phyloP scores from a whole-genome alignment of 2,888 invertebrate species.

The Hyles lineata region DNA sequence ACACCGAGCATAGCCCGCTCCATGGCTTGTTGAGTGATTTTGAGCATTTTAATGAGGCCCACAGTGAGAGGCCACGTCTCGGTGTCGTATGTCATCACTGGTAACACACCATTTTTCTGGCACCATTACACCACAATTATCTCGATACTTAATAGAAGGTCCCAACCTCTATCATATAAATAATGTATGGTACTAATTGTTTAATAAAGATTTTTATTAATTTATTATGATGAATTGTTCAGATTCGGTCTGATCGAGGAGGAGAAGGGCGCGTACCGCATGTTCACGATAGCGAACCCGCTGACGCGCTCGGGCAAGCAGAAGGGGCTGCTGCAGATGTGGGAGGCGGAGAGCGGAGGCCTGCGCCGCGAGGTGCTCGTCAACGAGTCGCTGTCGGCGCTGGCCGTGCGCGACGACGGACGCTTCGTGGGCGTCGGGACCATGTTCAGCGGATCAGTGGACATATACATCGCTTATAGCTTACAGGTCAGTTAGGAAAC shows the following conservation, averaged over 20 bases:
- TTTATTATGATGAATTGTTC: too few species aligned
- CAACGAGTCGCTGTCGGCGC: constrained; percentile 91
- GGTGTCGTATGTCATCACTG: too few species aligned
- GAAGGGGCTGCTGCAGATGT: constrained; percentile 91
- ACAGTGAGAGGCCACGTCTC: too few species aligned
- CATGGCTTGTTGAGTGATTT: too few species aligned
- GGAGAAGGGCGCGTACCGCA: constrained; percentile 85
- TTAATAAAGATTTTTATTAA: too few species aligned
- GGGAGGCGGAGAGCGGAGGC: constrained; percentile 86
- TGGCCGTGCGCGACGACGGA: constrained; percentile 96
- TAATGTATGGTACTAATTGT: too few species aligned
- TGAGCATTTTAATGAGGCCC: too few species aligned
- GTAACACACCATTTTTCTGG: too few species aligned
- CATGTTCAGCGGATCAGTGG: constrained; percentile 96
- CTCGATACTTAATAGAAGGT: too few species aligned
- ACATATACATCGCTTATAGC: constrained; percentile 96
- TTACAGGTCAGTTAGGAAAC: constrained; percentile 89
- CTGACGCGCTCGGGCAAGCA: constrained; percentile 88
- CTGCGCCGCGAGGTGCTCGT: constrained; percentile 85
- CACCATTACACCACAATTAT: too few species aligned
- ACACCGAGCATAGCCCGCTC: too few species aligned
- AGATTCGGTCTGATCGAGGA: constrained; percentile 90
- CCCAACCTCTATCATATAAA: too few species aligned
- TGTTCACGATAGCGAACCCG: constrained; percentile 94
- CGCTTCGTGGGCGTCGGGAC: constrained; percentile 96